Percentiles rank a stretch among this genome's conserved stretches.
These are phyloP conservation scores for Idaea straminata DNA, from an alignment of 2,888 invertebrate species.

Conservation along the genomic window DNA sequence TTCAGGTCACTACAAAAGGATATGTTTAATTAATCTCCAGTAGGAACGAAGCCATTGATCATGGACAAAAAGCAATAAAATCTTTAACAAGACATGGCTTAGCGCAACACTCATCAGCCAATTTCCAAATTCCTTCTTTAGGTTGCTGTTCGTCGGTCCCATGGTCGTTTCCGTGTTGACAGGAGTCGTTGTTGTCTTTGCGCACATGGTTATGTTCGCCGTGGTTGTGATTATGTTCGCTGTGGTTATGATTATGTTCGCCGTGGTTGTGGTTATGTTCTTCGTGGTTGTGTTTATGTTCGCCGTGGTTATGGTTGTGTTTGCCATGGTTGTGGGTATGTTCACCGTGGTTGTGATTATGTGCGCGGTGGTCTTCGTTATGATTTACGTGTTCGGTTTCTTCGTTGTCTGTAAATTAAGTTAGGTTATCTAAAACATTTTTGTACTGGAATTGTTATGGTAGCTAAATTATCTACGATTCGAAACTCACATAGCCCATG, in stretches of 20 bases:
- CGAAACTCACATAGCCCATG: constrained; percentile 12
- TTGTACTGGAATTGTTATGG: not conserved
- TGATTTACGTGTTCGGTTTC: constrained; percentile 6
- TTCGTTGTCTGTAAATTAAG: constrained; percentile 9
- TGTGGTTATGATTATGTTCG: constrained; percentile 2
- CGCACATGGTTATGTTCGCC: constrained; percentile 8
- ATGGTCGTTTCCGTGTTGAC: not conserved
- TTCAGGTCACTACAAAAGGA: too few relatives aligned
- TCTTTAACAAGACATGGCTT: constrained; percentile 29
- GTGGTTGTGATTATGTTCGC: constrained; percentile 4
- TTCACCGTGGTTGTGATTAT: constrained; percentile 10
- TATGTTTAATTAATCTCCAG: not conserved
- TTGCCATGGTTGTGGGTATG: too few relatives aligned
- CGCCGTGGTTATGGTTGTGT: not conserved
- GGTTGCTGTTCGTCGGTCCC: not conserved
- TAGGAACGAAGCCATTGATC: not conserved
- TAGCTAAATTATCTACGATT: not conserved
- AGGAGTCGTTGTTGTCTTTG: not conserved
- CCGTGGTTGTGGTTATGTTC: constrained; percentile 5
- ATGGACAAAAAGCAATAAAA: constrained; percentile 20
- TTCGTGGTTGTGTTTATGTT: not conserved
- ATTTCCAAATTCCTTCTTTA: not conserved
- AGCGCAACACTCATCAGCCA: constrained; percentile 25
- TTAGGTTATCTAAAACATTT: not conserved
- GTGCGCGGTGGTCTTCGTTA: constrained; percentile 17